These are phyloP conservation scores for Hemibagrus wyckioides DNA, from an alignment of 2,113 vertebrate species.

Conservation along the genomic window DNA sequence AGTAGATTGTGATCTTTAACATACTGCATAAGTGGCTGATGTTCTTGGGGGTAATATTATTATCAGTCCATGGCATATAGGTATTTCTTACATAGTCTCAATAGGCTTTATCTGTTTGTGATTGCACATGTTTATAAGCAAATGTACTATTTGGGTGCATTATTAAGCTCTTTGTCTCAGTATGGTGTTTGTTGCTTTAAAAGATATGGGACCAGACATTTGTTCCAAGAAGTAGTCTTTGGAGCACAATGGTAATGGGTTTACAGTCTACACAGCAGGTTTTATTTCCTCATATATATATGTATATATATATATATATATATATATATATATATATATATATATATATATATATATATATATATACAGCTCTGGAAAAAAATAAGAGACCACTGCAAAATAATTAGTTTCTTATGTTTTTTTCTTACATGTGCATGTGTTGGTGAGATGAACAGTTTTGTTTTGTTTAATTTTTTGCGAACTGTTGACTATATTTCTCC, in stretches of 20 bases:
- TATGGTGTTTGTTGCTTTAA: neutral
- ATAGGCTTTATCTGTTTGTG: slow-evolving; percentile 43
- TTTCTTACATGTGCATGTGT: too few species aligned
- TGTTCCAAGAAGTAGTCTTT: neutral
- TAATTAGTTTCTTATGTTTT: too few species aligned
- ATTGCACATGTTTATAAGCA: slow-evolving; percentile 52
- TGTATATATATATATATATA: too few species aligned
- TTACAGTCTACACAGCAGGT: neutral
- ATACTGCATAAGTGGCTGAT: slow-evolving; percentile 60
- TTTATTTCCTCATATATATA: too few species aligned
- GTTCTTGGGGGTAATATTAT: slow-evolving; percentile 68
- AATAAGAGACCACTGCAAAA: too few species aligned
- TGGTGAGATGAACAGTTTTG: too few species aligned
- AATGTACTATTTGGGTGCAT: slow-evolving; percentile 37
- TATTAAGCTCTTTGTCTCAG: neutral
- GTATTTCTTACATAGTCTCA: slow-evolving; percentile 55
- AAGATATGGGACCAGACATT: neutral
- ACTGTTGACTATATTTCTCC: too few species aligned
- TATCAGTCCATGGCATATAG: slow-evolving; percentile 69
- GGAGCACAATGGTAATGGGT: neutral
- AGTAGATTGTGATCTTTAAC: slow-evolving; percentile 62
- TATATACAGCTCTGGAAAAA: too few species aligned
- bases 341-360: too few species aligned
- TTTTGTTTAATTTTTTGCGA: too few species aligned
- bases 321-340: too few species aligned